Evolutionary conservation across 2,888 invertebrate genomes (phyloP).

Genomic region (Muschampia plurimacula): DNA sequence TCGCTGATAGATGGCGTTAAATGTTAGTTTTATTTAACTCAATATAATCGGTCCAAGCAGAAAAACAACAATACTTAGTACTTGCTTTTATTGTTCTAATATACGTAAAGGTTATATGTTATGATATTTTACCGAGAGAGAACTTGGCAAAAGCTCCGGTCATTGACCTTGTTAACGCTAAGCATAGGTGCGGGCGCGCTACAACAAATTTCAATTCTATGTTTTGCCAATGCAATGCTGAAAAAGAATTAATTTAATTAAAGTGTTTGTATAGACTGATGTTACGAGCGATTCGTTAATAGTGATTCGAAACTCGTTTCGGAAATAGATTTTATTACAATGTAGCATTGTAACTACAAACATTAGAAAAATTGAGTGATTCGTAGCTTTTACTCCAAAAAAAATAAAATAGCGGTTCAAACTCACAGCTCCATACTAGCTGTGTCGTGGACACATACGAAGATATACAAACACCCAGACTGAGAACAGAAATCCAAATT

Average conservation of each 20-base stretch:
- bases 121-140: not conserved
- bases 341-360: not conserved
- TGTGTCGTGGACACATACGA: too few relatives aligned
- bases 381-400: not conserved
- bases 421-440: too few relatives aligned
- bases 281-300: not conserved
- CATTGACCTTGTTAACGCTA: conserved; percentile 17
- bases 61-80: too few relatives aligned
- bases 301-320: not conserved
- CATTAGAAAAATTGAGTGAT: not conserved
- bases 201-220: not conserved
- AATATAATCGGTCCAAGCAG: too few relatives aligned
- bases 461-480: too few relatives aligned
- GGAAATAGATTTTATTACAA: not conserved
- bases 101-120: not conserved
- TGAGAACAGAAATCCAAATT: too few relatives aligned
- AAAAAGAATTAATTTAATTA: conserved; percentile 6
- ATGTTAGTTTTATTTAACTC: too few relatives aligned
- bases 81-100: too few relatives aligned
- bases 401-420: too few relatives aligned
- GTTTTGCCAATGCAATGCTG: not conserved
- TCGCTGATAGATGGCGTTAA: too few relatives aligned
- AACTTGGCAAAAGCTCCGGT: conserved; percentile 17
- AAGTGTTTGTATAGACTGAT: not conserved
- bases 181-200: conserved; percentile 12